Percentiles rank a stretch among this genome's conserved stretches.
Evolutionary conservation across 2,113 vertebrate species (phyloP).

Genomic region (Pantherophis guttatus): DNA sequence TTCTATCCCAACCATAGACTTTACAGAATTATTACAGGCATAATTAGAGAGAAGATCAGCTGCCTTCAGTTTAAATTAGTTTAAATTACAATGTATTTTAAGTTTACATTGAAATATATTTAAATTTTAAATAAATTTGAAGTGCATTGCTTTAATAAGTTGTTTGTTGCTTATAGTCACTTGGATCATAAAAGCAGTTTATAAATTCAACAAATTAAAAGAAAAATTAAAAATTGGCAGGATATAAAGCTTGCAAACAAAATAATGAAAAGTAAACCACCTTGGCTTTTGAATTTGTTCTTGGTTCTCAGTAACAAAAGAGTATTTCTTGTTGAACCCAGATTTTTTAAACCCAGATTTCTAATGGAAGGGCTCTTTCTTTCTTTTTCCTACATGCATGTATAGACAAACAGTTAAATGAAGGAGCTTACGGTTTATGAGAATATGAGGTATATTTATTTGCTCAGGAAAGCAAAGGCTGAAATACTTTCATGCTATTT

Average conservation of each 20-base stretch:
- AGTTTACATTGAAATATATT: neutral
- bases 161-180: neutral
- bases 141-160: neutral
- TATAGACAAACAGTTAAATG: neutral
- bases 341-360: neutral
- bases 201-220: neutral
- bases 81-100: neutral
- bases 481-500: neutral
- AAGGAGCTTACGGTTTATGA: neutral
- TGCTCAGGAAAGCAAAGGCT: neutral
- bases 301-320: neutral
- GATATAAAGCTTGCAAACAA: neutral
- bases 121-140: neutral
- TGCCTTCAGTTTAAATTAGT: neutral
- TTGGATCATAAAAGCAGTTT: neutral
- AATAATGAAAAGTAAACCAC: neutral
- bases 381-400: neutral
- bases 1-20: neutral
- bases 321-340: neutral
- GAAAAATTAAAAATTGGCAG: neutral
- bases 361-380: neutral
- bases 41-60: neutral
- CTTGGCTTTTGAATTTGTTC: neutral
- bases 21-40: neutral
- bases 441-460: neutral